These are phyloP conservation scores for Pseudochirops corinnae DNA, from an alignment of 2,797 vertebrate species.

Conservation along the genomic window DNA sequence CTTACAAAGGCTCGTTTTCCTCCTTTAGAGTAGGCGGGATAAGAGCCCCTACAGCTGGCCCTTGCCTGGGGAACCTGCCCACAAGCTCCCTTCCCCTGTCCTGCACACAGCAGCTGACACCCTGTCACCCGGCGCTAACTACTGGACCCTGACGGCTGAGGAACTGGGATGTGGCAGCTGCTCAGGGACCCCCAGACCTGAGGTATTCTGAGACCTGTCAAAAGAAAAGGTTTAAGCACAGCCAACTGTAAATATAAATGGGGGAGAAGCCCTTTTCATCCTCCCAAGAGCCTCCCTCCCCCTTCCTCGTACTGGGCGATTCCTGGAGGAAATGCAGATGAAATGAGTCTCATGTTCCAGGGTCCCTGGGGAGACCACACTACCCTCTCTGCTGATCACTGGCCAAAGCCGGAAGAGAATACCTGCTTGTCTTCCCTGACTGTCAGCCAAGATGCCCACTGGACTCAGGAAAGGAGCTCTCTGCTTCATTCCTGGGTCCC, in stretches of 20 bases:
- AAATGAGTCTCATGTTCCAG: constrained; percentile 42
- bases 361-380: constrained; percentile 12
- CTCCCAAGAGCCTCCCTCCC: not conserved
- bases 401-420: not conserved
- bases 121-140: constrained; percentile 30
- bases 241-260: constrained; percentile 59
- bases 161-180: constrained; percentile 74
- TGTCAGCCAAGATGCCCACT: not conserved
- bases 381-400: not conserved
- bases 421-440: not conserved
- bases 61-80: not conserved
- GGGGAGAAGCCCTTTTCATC: constrained; percentile 56
- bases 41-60: constrained; percentile 36
- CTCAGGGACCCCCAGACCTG: constrained; percentile 41
- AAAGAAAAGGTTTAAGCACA: constrained; percentile 63
- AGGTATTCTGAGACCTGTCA: constrained; percentile 73
- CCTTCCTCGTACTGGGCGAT: constrained; percentile 56
- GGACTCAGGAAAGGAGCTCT: not conserved
- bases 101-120: not conserved
- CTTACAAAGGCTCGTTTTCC: constrained; percentile 4
- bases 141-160: constrained; percentile 63
- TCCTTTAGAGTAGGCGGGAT: constrained; percentile 1
- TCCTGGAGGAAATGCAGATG: constrained; percentile 52
- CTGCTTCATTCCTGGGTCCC: not conserved
- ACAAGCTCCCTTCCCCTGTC: not conserved